Conservation (phyloP, 2,797 vertebrate species). For the Mus caroli region DNA sequence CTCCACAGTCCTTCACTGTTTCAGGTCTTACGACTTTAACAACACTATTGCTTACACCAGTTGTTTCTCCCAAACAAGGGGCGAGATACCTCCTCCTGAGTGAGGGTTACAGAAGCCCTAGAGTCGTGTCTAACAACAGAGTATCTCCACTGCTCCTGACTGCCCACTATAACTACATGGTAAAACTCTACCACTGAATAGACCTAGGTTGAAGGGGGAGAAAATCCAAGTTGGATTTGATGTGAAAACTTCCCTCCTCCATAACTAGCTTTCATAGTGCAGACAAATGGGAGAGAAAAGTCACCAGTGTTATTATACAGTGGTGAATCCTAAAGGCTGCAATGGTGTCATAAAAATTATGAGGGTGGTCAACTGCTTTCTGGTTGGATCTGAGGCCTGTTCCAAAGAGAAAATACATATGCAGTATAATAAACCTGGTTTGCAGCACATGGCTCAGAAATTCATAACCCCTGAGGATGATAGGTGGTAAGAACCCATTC, state of each 20-base stretch:
- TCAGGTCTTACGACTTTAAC: not conserved
- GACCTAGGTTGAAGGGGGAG: not conserved
- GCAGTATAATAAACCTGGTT: not conserved
- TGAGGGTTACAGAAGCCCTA: not conserved
- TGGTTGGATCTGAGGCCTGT: not conserved
- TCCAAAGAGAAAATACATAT: not conserved
- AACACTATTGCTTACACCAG: not conserved
- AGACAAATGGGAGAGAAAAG: not conserved
- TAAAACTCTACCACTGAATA: not conserved
- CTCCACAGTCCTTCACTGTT: not conserved
- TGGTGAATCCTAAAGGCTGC: not conserved
- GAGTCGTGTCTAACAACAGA: not conserved
- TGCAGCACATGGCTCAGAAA: not conserved
- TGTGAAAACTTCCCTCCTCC: not conserved
- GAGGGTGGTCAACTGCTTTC: not conserved
- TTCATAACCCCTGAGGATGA: not conserved
- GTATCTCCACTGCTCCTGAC: not conserved
- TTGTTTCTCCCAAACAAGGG: conserved; percentile 15
- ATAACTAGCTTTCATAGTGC: not conserved
- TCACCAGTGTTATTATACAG: not conserved
- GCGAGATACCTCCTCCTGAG: not conserved
- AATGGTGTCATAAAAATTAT: not conserved
- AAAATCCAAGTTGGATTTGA: not conserved
- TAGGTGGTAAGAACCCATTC: not conserved
- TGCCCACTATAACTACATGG: not conserved